phyloP scores from a whole-genome alignment of 2,888 invertebrate species.

The Ophion obscuratus region DNA sequence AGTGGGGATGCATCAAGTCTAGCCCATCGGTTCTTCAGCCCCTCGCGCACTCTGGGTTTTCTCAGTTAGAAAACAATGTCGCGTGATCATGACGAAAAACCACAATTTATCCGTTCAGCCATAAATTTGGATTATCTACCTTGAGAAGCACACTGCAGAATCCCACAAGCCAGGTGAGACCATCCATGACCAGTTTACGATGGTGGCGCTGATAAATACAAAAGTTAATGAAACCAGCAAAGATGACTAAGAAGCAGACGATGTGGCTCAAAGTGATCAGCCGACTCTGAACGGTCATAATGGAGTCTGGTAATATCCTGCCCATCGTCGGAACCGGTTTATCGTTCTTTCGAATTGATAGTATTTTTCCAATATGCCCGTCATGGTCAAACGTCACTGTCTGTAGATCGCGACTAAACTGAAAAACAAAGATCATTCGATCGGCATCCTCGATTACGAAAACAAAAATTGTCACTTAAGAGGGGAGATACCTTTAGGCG shows the following conservation, averaged over 20 bases:
- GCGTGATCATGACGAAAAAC: background rate
- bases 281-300: constrained; percentile 12
- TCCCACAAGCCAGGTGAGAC: constrained; percentile 37
- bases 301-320: constrained; percentile 52
- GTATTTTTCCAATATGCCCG: constrained; percentile 48
- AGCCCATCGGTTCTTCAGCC: background rate
- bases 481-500: no score
- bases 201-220: constrained; percentile 51
- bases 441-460: background rate
- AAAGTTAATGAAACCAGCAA: constrained; percentile 51
- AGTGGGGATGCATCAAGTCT: background rate
- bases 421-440: background rate
- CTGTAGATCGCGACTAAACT: background rate
- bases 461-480: no score
- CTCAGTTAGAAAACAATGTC: background rate
- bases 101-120: background rate
- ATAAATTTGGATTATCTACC: background rate
- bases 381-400: constrained; percentile 10
- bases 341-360: constrained; percentile 33
- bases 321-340: constrained; percentile 25
- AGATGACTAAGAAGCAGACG: background rate
- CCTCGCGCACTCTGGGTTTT: background rate
- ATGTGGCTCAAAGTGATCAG: constrained; percentile 13
- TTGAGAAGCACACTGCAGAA: constrained; percentile 48
- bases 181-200: constrained; percentile 56